A percentile compares a stretch with the other conserved stretches of the same genome.
Evolutionary conservation across 2,888 invertebrate species (phyloP).

Genomic region (Hydropsyche betteni): DNA sequence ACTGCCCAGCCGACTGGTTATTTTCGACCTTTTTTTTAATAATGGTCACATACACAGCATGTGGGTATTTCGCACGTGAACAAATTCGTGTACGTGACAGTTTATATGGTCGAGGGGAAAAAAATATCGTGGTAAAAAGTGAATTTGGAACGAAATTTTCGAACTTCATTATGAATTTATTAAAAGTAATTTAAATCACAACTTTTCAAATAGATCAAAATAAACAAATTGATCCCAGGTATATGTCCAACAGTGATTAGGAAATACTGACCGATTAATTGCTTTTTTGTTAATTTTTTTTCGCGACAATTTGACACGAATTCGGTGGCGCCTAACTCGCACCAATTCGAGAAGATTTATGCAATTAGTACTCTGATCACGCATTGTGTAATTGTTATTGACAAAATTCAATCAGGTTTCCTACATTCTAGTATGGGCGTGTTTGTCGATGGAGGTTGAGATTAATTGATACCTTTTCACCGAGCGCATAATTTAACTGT

Average conservation of each 20-base stretch:
- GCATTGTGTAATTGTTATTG: conserved; percentile 32
- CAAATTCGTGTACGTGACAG: conserved; percentile 22
- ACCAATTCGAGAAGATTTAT: conserved; percentile 30
- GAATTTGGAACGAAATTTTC: not conserved
- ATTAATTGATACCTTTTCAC: conserved; percentile 2
- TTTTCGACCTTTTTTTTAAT: conserved; percentile 3
- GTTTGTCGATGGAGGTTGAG: not conserved
- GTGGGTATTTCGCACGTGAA: not conserved
- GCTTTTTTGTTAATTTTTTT: conserved; percentile 1
- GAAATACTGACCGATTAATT: not conserved
- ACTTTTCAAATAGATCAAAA: not conserved
- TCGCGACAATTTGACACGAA: not conserved
- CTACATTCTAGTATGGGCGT: not conserved
- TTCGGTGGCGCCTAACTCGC: not conserved
- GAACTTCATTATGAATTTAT: too few species aligned
- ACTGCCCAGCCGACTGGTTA: conserved; percentile 5
- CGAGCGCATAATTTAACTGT: not conserved
- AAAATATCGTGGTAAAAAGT: not conserved
- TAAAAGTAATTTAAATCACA: too few species aligned
- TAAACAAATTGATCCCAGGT: not conserved
- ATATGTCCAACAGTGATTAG: not conserved
- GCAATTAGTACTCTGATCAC: conserved; percentile 25
- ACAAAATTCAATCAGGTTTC: conserved; percentile 11
- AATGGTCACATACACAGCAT: not conserved
- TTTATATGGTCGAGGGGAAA: not conserved